Base-by-base conservation (phyloP, 1,140 invertebrate genomes). In the Apis dorsata region DNA sequence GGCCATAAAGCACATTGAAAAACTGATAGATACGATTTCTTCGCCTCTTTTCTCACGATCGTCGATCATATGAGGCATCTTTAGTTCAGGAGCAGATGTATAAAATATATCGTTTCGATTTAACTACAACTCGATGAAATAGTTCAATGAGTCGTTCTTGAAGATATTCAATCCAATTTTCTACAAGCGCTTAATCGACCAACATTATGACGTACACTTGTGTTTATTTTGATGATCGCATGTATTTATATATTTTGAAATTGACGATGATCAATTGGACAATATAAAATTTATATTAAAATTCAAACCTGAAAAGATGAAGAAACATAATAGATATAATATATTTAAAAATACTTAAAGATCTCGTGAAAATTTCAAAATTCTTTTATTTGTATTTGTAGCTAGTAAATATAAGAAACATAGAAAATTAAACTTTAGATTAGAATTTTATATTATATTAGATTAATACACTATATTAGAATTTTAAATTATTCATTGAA, bases 261-360 rank as follows among this genome's bases (percentile, higher is more conserved):
- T 81, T 86, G 53, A 65, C 60, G 57, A 59, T n/a, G 82, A 87
- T 87, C 74, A 85, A 84, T 86, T 79, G 63, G 66, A 79, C 8
- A 28, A 53, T 4, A 7, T 44, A 44, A 7, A 24, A 24, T 24
- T 24, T 24, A 24, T 24, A 24, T 24, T 24, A 24, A 24, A 24
- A 24, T 24, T 24, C 24, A 24, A 24, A 24, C 24, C 24, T 24
- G 24, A 24, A 24, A 63, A 15, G 21, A 49, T 2, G 21, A 10
- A 65, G n/a, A 34, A 24, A 34, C 28, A 19, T 24, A 11, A 49
- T n/a, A 57, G 59, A 63, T 53, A 44, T 44, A 44, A 44, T 44
- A 44, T 44, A 44, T 44, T 7, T 44, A 44, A 44, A 7, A 9
- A 34, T n/a, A n/a, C 13, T n/a, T 8, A 2, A 13, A 62, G 28